Conservation (phyloP, 1,140 invertebrate species). For the Heliconius congener region DNA sequence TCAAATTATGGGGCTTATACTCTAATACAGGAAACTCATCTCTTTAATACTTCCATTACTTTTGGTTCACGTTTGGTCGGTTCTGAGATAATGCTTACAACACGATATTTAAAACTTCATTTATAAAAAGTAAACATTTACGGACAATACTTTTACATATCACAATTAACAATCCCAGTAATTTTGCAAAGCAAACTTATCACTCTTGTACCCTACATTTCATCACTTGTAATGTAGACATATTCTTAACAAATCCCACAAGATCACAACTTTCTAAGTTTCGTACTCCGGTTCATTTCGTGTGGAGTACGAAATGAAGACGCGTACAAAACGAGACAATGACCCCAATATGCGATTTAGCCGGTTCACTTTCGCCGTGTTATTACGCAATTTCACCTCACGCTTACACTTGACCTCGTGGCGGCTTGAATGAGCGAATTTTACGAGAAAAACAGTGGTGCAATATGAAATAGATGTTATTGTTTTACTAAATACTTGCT, state of each 20-base stretch:
- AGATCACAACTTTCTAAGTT: slow-evolving; percentile 23
- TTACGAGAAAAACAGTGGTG: slow-evolving; percentile 28
- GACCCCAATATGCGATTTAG: slow-evolving; percentile 72
- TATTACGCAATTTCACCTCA: slow-evolving; percentile 71
- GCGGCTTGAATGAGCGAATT: slow-evolving; percentile 27
- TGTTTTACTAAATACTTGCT: slow-evolving; percentile 10
- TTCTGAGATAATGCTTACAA: too few relatives aligned
- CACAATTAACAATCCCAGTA: background rate
- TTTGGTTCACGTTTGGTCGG: too few relatives aligned
- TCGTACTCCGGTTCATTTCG: slow-evolving; percentile 9
- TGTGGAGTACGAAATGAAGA: slow-evolving; percentile 40
- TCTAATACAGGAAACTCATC: too few relatives aligned
- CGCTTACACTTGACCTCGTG: slow-evolving; percentile 73
- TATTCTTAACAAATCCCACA: background rate
- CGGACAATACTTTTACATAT: background rate
- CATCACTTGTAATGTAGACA: slow-evolving; percentile 7
- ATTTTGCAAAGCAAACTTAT: slow-evolving; percentile 13
- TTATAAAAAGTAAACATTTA: too few relatives aligned
- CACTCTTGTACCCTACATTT: background rate
- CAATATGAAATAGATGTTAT: slow-evolving; percentile 29
- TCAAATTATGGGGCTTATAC: too few relatives aligned
- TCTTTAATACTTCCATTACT: too few relatives aligned
- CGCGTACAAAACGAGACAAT: slow-evolving; percentile 59
- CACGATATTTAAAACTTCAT: too few relatives aligned
- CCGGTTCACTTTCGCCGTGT: slow-evolving; percentile 69